Conservation (phyloP, 2,113 vertebrate genomes). For the Camelus bactrianus region DNA sequence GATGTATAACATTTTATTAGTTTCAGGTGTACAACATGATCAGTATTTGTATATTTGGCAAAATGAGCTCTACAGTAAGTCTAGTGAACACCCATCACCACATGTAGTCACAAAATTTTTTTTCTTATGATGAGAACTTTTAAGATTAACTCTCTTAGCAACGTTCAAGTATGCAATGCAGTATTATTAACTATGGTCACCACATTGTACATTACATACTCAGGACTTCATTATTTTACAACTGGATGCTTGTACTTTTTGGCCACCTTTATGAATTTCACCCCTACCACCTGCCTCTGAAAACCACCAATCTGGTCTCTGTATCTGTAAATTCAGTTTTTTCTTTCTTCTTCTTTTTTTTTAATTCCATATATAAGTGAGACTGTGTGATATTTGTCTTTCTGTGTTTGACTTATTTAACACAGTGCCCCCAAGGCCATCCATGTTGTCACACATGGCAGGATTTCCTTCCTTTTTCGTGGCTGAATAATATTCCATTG, state of each 20-base stretch:
- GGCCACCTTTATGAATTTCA: neutral
- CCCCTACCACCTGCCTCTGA: neutral
- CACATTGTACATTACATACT: too few relatives aligned
- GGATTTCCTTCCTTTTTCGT: neutral
- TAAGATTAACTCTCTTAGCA: neutral
- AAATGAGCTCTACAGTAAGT: neutral
- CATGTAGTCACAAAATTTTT: neutral
- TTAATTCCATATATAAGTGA: neutral
- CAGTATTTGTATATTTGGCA: too few relatives aligned
- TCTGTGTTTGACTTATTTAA: neutral
- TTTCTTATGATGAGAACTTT: neutral
- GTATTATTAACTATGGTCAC: neutral
- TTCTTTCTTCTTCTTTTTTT: neutral
- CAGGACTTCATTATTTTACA: neutral
- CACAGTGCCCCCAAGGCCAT: neutral
- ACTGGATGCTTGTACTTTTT: neutral
- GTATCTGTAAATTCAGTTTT: neutral
- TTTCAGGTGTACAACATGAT: neutral
- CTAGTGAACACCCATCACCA: neutral
- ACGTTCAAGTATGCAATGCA: neutral
- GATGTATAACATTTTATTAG: too few relatives aligned
- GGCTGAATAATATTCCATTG: neutral
- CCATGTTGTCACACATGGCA: too few relatives aligned
- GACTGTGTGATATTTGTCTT: neutral
- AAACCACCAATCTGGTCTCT: neutral